Evolutionary conservation across 2,797 vertebrate genomes (phyloP), one percentile per base, ranked within the genome.

Genomic region (Coregonus suidteri): DNA sequence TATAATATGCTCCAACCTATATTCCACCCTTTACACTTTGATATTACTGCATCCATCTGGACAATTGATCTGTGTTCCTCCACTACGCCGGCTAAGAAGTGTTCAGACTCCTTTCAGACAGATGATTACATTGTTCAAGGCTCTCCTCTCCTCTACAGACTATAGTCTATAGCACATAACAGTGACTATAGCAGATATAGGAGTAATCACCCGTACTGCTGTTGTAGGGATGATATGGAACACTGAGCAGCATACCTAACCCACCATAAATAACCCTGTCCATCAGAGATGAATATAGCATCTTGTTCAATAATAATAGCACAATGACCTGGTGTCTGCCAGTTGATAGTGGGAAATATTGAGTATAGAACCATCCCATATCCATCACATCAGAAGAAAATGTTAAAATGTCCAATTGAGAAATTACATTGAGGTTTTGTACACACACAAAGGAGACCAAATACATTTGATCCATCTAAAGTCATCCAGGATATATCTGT

Each of bases 271-370:
- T 34, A 34, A n/a, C 54, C 30, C 75, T 14, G 51, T 73, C 78
- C 68, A 70, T 80, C 75, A 74, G 37, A 78, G 84, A 89, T 91
- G 82, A 75, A 91, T 88, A 88, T 73, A 75, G 88, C 81, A 85
- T 85, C 82, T 83, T 77, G 80, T 86, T 83, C 73, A 72, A 75
- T 83, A 82, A 84, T 79, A 89, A 90, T 47, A 85, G 72, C 70
- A 67, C 78, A 69, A 65, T 30, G 14, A 86, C 82, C 77, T 86
- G 77, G 82, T n/a, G 11, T 75, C 79, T 77, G 75, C 83, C 83
- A 78, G 75, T 83, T 77, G 75, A 82, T 85, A 80, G 15, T 59
- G 30, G 18, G 81, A 66, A 54, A 3, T 54, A 37, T 25, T 25
- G 15, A 71, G 75, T 41, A 64, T 51, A n/a, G 70, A 64, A 37